These are phyloP conservation scores for Cyrtorhinus lividipennis DNA, from an alignment of 1,140 invertebrate genomes.

Conservation along the genomic window DNA sequence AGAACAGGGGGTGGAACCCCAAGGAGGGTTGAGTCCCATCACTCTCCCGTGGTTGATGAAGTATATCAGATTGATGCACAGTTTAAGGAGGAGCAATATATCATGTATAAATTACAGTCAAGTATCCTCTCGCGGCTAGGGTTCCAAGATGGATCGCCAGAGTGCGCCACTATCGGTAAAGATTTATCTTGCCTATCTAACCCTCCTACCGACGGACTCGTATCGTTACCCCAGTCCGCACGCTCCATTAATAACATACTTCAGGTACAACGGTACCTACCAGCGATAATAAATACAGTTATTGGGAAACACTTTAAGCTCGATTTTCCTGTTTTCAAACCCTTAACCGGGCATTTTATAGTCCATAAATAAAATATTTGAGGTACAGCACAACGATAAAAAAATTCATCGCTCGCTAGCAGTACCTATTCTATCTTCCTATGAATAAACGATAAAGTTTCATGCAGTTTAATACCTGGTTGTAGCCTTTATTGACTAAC, in stretches of 20 bases:
- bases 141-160: constrained; percentile 4
- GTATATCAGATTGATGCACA: constrained; percentile 8
- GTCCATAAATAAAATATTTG: too few species aligned
- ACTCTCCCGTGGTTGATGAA: background rate
- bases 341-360: too few species aligned
- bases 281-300: too few species aligned
- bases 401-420: too few species aligned
- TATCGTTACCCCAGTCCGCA: background rate
- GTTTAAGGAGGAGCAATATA: constrained; percentile 6
- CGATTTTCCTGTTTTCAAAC: too few species aligned
- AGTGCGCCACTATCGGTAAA: background rate
- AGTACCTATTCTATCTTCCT: too few species aligned
- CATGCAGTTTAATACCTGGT: too few species aligned
- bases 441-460: too few species aligned
- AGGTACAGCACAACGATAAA: too few species aligned
- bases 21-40: background rate
- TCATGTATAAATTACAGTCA: constrained; percentile 7
- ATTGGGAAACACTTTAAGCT: too few species aligned
- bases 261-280: too few species aligned
- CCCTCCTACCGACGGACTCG: background rate
- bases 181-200: background rate
- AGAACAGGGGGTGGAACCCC: background rate
- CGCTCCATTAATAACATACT: background rate
- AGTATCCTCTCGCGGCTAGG: background rate
- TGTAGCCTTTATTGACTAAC: too few species aligned